These are phyloP conservation scores for Rosalia funebris DNA, from an alignment of 2,888 invertebrate species.

Conservation along the genomic window DNA sequence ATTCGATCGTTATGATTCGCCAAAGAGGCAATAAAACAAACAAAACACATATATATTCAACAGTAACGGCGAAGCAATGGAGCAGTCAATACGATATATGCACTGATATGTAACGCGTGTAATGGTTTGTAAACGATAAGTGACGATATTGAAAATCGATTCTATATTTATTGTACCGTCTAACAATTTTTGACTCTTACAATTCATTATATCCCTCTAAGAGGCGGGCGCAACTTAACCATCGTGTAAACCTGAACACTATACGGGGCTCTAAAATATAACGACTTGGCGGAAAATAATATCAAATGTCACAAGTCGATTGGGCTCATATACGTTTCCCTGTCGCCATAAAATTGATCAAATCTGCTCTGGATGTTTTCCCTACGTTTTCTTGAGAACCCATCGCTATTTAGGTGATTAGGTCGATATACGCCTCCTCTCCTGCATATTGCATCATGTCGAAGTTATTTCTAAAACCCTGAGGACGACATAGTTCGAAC, in stretches of 20 bases:
- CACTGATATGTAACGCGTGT: conserved; percentile 56
- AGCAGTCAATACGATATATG: conserved; percentile 54
- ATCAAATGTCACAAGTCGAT: conserved; percentile 37
- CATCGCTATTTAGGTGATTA: neutral
- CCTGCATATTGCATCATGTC: too few species aligned
- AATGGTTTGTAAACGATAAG: conserved; percentile 58
- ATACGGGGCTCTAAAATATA: conserved; percentile 29
- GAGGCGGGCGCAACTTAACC: conserved; percentile 15
- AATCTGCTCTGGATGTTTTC: conserved; percentile 16
- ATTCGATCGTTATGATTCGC: conserved; percentile 46
- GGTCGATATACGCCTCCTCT: too few species aligned
- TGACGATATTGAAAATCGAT: conserved; percentile 57
- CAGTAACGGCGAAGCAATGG: conserved; percentile 49
- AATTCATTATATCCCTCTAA: conserved; percentile 26
- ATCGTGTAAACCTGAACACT: conserved; percentile 31
- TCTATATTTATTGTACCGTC: conserved; percentile 23
- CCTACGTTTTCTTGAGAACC: neutral
- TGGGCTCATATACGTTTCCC: conserved; percentile 27
- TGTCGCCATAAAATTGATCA: conserved; percentile 27
- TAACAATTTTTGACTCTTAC: conserved; percentile 12
- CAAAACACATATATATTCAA: conserved; percentile 44
- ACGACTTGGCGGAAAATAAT: conserved; percentile 33
- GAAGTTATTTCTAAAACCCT: too few species aligned
- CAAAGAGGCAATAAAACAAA: conserved; percentile 46
- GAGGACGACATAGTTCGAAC: too few species aligned